Conservation (phyloP, 2,113 vertebrate genomes). For the Lipotes vexillifer region DNA sequence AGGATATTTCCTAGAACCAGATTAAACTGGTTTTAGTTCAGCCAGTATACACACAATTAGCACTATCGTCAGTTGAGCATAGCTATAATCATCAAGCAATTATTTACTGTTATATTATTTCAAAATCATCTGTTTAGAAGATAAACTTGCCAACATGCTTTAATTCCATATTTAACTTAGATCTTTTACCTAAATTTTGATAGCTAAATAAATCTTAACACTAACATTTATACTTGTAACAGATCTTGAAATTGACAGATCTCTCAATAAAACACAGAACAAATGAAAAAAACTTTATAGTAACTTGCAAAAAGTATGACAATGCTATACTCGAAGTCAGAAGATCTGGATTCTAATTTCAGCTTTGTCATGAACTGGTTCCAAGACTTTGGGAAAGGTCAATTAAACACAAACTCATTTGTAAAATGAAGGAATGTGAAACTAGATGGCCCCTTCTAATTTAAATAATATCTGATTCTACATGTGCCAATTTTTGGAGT, state of each 20-base stretch:
- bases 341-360: not conserved
- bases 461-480: not conserved
- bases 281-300: not conserved
- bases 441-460: not conserved
- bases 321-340: not conserved
- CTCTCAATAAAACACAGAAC: not conserved
- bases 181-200: not conserved
- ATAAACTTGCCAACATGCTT: constrained; percentile 26
- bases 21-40: constrained; percentile 37
- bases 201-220: not conserved
- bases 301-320: not conserved
- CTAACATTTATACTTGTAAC: not conserved
- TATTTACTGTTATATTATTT: constrained; percentile 25
- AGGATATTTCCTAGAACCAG: constrained; percentile 39
- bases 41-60: constrained; percentile 19
- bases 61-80: not conserved
- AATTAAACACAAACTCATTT: not conserved
- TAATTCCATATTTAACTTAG: not conserved
- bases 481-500: not conserved
- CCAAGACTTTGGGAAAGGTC: not conserved
- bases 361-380: not conserved
- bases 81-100: constrained; percentile 12
- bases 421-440: constrained; percentile 19
- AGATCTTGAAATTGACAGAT: constrained; percentile 2
- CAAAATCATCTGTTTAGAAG: constrained; percentile 25